Evolutionary conservation across 92 coral and sea anemone species (phyloP).

Genomic region (Meandrina meandrites): DNA sequence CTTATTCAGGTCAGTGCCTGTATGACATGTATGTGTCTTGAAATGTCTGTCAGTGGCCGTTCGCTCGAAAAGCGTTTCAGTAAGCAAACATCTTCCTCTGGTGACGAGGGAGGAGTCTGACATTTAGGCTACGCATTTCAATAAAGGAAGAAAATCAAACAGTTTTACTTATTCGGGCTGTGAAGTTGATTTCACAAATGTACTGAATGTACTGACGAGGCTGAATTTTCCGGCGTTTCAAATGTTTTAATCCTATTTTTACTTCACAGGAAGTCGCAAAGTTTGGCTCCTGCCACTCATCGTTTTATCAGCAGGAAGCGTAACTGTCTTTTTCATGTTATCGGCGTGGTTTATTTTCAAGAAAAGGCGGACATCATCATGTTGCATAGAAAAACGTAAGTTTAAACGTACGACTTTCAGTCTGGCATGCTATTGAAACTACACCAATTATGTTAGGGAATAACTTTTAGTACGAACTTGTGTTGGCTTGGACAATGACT

Average conservation of each 20-base stretch:
- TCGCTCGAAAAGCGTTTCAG: background rate
- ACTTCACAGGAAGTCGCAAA: background rate
- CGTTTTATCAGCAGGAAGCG: background rate
- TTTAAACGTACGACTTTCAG: background rate
- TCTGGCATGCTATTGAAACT: no score
- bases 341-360: background rate
- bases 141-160: no score
- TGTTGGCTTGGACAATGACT: no score
- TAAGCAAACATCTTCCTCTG: background rate
- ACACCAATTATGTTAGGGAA: background rate
- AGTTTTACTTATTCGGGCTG: no score
- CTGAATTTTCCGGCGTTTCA: background rate
- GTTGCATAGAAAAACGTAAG: background rate
- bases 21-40: no score
- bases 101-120: no score
- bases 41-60: background rate
- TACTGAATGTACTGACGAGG: background rate
- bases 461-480: no score
- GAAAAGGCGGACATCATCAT: background rate
- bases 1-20: background rate
- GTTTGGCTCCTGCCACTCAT: background rate
- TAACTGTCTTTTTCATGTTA: background rate
- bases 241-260: background rate
- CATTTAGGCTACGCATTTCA: no score
- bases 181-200: no score